Evolutionary conservation across 2,113 vertebrate genomes (phyloP).

Genomic region (Oplegnathus fasciatus): DNA sequence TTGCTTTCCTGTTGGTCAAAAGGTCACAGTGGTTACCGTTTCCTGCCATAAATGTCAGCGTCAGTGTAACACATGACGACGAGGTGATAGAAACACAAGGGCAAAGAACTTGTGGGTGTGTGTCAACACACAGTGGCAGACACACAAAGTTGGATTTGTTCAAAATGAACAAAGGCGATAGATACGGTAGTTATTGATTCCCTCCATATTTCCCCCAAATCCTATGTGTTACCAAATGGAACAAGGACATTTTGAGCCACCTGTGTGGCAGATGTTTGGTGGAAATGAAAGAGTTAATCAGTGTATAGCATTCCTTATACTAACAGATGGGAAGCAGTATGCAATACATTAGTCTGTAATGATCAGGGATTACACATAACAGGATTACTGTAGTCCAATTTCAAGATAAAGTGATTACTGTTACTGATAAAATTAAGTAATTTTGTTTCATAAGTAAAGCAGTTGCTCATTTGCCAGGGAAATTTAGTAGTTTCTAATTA

Average conservation of each 20-base stretch:
- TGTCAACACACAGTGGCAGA: too few species aligned
- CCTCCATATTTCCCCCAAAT: neutral
- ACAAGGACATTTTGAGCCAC: slow-evolving; percentile 3
- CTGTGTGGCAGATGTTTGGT: slow-evolving; percentile 34
- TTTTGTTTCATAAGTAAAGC: neutral
- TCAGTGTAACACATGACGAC: slow-evolving; percentile 21
- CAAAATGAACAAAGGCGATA: neutral
- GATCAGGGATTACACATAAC: neutral
- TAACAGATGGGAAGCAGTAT: neutral
- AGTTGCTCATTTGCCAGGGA: neutral
- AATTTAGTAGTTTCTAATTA: neutral
- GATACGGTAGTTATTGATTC: neutral
- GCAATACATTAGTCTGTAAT: neutral
- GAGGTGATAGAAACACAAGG: slow-evolving; percentile 20
- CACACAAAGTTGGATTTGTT: too few species aligned
- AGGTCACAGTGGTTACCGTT: slow-evolving; percentile 37
- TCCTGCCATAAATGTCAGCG: slow-evolving; percentile 36
- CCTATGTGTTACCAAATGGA: neutral
- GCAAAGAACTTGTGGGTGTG: slow-evolving; percentile 4
- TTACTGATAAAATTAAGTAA: neutral
- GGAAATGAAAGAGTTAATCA: neutral
- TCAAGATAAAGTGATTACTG: neutral
- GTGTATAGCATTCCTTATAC: neutral
- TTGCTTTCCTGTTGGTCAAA: slow-evolving; percentile 43
- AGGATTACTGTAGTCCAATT: slow-evolving; percentile 1